Evolutionary conservation across 2,113 vertebrate species (phyloP), one percentile per base, ranked within the genome.

Genomic region (Eonycteris spelaea): DNA sequence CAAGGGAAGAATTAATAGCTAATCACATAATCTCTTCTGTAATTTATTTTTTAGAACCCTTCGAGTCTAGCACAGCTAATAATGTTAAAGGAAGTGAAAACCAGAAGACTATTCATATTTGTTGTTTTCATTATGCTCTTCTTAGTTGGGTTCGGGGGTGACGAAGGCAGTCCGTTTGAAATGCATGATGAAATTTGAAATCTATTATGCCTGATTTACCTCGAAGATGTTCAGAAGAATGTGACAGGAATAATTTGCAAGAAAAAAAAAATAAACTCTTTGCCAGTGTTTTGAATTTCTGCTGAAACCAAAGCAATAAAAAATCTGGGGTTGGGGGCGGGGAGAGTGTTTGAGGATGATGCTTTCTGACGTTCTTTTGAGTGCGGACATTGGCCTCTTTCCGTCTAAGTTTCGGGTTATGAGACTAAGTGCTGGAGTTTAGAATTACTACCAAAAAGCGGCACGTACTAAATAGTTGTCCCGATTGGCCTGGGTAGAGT

Each of bases 1-100:
- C 48, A 88, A 84, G 90, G 95, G 87, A 95, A n/a, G 83, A 94
- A 96, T 97, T 95, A 94, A 92, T 90, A 96, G 78, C 84, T 78
- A 94, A 97, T 96, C 92, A 45, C 80, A 92, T 96, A 95, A 95
- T 90, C 95, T 94, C 51, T n/a, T 71, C 35, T 77, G 55, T 94
- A 92, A 90, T 96, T 61, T 80, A 95, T 87, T 75, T 71, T 71
- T 87, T 65, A 61, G 92, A 92, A 59, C 92, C 73, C 75, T 96
- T 10, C 30, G 43, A 59, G 65, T 55, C 7, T 38, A 33, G 74
- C 74, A 82, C 65, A 67, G 43, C 26, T 87, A 70, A 90, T 65
- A 75, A 86, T 59, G 26, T 30, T 78, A 77, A 82, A 84, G 35
- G 15, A 83, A 67, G 40, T 85, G 65, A 71, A 79, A 80, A 73